phyloP scores from a whole-genome alignment of 2,113 vertebrate species.

The Camarhynchus parvulus region DNA sequence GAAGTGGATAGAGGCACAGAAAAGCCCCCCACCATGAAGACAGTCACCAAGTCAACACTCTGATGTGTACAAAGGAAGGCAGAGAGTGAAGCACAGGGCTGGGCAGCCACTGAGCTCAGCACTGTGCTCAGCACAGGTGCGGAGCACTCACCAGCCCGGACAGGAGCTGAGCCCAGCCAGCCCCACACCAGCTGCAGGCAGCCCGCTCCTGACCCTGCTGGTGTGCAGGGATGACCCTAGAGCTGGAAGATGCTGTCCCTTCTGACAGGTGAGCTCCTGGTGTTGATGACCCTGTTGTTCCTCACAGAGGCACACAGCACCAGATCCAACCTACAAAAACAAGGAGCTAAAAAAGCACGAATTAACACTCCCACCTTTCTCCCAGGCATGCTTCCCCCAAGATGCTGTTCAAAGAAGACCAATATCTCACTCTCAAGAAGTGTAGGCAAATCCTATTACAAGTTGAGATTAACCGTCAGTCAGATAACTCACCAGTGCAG shows the following conservation, averaged over 20 bases:
- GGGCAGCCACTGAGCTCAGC: neutral
- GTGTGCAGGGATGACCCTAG: neutral
- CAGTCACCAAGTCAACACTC: neutral
- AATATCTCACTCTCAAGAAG: slow-evolving; percentile 18
- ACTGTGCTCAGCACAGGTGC: neutral
- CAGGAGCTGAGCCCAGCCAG: neutral
- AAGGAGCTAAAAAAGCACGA: neutral
- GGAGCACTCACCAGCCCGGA: neutral
- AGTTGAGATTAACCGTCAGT: slow-evolving; percentile 42
- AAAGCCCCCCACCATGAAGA: neutral
- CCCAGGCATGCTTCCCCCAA: neutral
- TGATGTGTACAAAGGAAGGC: neutral
- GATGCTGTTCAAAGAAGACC: neutral
- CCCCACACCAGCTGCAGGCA: accelerated
- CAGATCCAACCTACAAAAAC: neutral
- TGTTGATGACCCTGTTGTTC: neutral
- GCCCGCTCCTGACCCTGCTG: neutral
- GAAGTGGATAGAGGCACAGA: neutral
- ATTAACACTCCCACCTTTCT: neutral
- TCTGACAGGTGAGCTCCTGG: neutral
- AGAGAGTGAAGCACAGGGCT: neutral
- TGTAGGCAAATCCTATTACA: slow-evolving; percentile 58
- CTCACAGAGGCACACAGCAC: neutral
- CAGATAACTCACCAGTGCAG: slow-evolving; percentile 51
- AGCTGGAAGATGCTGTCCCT: neutral